Evolutionary conservation across 2,888 invertebrate species (phyloP).

Genomic region (Pseudococcus viburni): DNA sequence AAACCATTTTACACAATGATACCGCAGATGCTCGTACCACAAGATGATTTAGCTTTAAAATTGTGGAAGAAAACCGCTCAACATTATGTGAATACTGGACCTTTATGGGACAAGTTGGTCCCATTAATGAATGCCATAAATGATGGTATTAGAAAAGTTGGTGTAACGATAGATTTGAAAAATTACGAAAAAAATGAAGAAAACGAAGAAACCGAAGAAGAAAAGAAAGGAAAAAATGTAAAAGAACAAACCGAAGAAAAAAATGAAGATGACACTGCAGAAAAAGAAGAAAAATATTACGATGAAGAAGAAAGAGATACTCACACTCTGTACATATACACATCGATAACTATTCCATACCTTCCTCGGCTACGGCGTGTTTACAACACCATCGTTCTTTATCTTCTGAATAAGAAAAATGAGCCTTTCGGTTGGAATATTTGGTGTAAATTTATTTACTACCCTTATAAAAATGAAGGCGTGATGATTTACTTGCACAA

Average conservation of each 20-base stretch:
- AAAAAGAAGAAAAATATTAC: too few species aligned
- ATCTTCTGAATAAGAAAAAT: background rate
- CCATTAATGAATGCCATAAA: background rate
- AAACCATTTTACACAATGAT: background rate
- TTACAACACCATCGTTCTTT: background rate
- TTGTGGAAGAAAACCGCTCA: background rate
- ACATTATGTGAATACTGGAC: background rate
- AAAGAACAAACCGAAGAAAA: too few species aligned
- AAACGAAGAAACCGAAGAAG: too few species aligned
- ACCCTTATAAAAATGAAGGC: background rate
- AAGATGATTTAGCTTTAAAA: background rate
- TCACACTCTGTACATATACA: background rate
- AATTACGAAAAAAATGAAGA: background rate
- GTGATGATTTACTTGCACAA: constrained; percentile 8
- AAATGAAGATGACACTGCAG: too few species aligned
- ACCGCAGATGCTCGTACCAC: constrained; percentile 10
- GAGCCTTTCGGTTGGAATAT: background rate
- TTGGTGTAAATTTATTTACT: constrained; percentile 19
- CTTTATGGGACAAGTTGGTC: background rate
- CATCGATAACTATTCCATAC: background rate
- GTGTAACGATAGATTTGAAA: background rate
- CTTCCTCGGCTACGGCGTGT: background rate
- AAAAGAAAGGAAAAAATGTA: too few species aligned
- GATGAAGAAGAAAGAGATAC: too few species aligned
- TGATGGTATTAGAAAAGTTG: background rate